These are phyloP conservation scores for Drosophila antonietae DNA, from an alignment of 2,888 invertebrate genomes.

Conservation along the genomic window DNA sequence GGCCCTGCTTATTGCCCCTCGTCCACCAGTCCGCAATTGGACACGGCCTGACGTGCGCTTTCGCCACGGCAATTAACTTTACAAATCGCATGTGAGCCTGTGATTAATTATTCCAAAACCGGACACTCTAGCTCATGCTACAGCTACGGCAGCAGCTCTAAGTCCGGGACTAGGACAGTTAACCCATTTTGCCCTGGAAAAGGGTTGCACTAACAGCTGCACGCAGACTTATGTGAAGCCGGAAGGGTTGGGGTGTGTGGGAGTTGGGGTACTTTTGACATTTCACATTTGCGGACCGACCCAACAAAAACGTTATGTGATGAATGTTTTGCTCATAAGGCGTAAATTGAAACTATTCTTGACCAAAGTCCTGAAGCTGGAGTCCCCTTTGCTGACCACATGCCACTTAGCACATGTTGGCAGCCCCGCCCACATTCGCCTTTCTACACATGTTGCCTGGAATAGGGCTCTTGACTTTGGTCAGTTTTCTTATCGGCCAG, in stretches of 20 bases:
- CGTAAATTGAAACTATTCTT: conserved; percentile 79
- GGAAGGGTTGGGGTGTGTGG: conserved; percentile 8
- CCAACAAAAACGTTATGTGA: conserved; percentile 40
- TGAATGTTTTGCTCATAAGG: conserved; percentile 75
- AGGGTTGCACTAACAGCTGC: conserved; percentile 73
- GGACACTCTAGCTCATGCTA: conserved; percentile 59
- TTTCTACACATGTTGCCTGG: conserved; percentile 48
- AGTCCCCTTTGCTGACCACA: conserved; percentile 65
- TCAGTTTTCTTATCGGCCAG: conserved; percentile 57
- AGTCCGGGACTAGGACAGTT: conserved; percentile 60
- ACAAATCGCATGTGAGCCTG: conserved; percentile 81
- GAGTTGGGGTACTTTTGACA: conserved; percentile 66
- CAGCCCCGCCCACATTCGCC: conserved; percentile 4
- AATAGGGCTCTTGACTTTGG: conserved; percentile 33
- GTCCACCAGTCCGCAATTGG: conserved; percentile 13
- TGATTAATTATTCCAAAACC: conserved; percentile 83
- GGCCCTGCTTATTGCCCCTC: neutral
- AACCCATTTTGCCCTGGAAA: conserved; percentile 72
- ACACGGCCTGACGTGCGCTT: conserved; percentile 55
- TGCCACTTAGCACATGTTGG: conserved; percentile 78
- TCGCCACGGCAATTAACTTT: conserved; percentile 81
- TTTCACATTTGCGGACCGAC: conserved; percentile 57
- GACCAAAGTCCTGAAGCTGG: conserved; percentile 40
- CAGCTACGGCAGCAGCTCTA: conserved; percentile 20
- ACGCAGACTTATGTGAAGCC: conserved; percentile 10